A percentile compares a stretch with the other conserved stretches of the same genome.
Evolutionary conservation across 2,888 invertebrate species (phyloP).

Genomic region (Hypercompe scribonia): DNA sequence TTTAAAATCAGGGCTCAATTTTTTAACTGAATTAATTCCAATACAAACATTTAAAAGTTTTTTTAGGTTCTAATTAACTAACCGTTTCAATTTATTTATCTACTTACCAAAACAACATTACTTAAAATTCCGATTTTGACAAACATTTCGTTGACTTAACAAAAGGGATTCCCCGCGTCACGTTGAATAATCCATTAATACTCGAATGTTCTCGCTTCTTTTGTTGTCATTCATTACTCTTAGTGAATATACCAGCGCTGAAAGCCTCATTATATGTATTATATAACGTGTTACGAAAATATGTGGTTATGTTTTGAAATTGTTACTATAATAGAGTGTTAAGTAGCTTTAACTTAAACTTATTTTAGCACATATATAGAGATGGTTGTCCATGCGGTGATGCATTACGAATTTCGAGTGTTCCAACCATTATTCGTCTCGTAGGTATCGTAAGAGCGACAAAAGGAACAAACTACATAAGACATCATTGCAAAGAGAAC

Average conservation of each 20-base stretch:
- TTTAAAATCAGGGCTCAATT: too few relatives aligned
- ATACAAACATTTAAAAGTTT: not conserved
- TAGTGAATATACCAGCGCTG: not conserved
- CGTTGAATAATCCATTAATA: constrained; percentile 18
- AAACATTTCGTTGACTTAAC: constrained; percentile 11
- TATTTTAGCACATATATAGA: not conserved
- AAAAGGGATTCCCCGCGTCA: constrained; percentile 10
- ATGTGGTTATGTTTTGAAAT: not conserved
- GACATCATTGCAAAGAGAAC: too few relatives aligned
- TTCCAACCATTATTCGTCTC: too few relatives aligned
- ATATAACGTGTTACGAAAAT: not conserved
- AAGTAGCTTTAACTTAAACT: not conserved
- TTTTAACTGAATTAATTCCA: too few relatives aligned
- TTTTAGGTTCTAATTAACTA: not conserved
- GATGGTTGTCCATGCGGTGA: too few relatives aligned
- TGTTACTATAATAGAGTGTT: not conserved
- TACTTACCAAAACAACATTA: not conserved
- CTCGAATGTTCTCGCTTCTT: constrained; percentile 13
- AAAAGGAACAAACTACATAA: too few relatives aligned
- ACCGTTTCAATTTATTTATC: not conserved
- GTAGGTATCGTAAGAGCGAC: too few relatives aligned
- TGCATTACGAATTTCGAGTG: too few relatives aligned
- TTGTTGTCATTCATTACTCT: constrained; percentile 7
- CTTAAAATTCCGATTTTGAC: constrained; percentile 2
- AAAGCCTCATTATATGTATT: constrained; percentile 1